Percentiles rank a stretch among this genome's conserved stretches.
Conservation (phyloP, 2,113 vertebrate genomes). For the Rhadina sibilatrix region DNA sequence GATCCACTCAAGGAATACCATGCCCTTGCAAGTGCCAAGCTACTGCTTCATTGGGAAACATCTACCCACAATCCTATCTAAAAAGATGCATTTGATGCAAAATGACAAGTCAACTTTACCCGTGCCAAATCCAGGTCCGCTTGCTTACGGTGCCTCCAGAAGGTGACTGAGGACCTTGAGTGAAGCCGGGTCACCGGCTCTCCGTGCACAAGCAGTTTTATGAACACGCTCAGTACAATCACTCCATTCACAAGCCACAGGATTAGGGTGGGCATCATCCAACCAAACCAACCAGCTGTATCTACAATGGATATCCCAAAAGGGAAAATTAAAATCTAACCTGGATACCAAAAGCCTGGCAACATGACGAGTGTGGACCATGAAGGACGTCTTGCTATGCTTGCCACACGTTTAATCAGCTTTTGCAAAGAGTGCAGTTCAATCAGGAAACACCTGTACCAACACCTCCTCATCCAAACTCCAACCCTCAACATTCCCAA, state of each 20-base stretch:
- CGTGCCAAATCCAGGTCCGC: slow-evolving; percentile 90
- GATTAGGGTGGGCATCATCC: slow-evolving; percentile 91
- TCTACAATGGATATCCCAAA: neutral
- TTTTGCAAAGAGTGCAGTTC: neutral
- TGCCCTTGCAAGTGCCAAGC: neutral
- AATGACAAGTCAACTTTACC: slow-evolving; percentile 58
- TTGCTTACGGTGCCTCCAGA: slow-evolving; percentile 97
- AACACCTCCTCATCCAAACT: neutral
- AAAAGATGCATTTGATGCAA: neutral
- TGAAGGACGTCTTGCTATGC: neutral
- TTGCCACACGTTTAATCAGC: neutral
- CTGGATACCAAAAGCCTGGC: neutral
- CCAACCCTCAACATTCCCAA: neutral
- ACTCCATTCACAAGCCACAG: slow-evolving; percentile 92
- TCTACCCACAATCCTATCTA: neutral
- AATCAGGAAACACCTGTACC: neutral
- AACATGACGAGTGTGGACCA: neutral
- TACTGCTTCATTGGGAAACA: neutral
- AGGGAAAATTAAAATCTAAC: neutral
- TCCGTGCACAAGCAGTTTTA: slow-evolving; percentile 91
- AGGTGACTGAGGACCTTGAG: slow-evolving; percentile 88
- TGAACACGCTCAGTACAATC: slow-evolving; percentile 91
- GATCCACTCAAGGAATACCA: neutral
- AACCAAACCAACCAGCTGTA: slow-evolving; percentile 86
- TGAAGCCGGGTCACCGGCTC: slow-evolving; percentile 93